These are phyloP conservation scores for Carlito syrichta DNA, from an alignment of 2,113 vertebrate species.

Conservation along the genomic window DNA sequence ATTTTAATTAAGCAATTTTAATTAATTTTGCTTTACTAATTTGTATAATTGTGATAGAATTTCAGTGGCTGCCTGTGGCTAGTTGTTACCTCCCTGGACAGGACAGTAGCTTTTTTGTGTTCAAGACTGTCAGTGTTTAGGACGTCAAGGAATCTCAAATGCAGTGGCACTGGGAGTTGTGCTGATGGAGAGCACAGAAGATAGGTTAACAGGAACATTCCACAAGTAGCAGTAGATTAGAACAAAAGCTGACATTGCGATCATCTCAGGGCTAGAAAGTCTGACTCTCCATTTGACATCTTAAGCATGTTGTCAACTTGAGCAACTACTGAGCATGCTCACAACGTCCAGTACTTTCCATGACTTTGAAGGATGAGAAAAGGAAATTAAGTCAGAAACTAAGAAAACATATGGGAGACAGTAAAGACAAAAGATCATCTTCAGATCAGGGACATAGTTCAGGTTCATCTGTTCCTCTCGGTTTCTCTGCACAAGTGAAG, in stretches of 20 bases:
- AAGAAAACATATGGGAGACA: background rate
- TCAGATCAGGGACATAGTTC: background rate
- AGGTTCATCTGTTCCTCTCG: background rate
- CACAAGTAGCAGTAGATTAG: background rate
- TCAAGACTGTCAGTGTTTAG: background rate
- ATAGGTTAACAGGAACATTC: background rate
- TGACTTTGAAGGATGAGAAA: background rate
- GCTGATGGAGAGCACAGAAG: background rate
- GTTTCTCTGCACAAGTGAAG: background rate
- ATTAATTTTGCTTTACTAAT: background rate
- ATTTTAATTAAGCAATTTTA: background rate
- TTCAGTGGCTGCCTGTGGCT: background rate
- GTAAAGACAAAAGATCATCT: background rate
- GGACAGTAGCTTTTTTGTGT: background rate
- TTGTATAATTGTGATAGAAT: background rate
- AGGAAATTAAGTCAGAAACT: background rate
- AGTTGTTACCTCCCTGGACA: background rate
- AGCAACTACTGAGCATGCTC: background rate
- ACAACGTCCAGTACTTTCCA: background rate
- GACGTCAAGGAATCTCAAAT: background rate
- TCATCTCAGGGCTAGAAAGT: background rate
- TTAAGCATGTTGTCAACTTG: no score
- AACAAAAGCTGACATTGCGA: background rate
- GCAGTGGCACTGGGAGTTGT: background rate
- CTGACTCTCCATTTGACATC: background rate